These are phyloP conservation scores for Meiosimyza platycephala DNA, from an alignment of 2,888 invertebrate species.

Conservation along the genomic window DNA sequence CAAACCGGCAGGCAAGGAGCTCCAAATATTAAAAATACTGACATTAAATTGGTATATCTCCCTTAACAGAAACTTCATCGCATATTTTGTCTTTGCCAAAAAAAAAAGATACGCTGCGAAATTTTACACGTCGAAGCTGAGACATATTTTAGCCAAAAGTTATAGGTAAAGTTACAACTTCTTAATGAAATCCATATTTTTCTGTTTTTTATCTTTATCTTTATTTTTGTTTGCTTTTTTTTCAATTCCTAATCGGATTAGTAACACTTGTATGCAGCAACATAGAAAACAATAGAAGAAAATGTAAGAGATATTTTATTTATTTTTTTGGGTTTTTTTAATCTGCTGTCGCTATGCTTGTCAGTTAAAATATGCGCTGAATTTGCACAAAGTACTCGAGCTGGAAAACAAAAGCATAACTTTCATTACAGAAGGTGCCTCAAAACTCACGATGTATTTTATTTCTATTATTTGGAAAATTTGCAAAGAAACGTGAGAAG, in stretches of 20 bases:
- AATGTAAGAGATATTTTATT: not conserved
- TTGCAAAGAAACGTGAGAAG: conserved; percentile 1
- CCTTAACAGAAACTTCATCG: no score
- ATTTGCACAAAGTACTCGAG: not conserved
- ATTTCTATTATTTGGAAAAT: conserved; percentile 11
- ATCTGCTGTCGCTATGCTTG: not conserved
- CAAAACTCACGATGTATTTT: conserved; percentile 3
- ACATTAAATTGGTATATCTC: no score
- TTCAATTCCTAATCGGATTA: not conserved
- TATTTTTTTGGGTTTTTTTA: not conserved
- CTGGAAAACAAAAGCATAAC: not conserved
- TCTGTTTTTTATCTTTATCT: not conserved
- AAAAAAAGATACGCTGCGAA: no score
- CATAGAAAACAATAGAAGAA: not conserved
- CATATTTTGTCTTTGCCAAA: no score
- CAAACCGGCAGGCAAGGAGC: no score
- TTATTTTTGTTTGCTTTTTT: not conserved
- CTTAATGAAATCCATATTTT: not conserved
- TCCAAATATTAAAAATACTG: no score
- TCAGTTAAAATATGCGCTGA: conserved; percentile 11
- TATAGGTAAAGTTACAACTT: no score
- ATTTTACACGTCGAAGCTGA: no score
- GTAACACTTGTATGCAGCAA: not conserved
- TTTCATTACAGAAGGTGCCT: not conserved
- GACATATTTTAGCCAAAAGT: no score